Conservation (phyloP, 2,888 invertebrate species). For the Allophyes oxyacanthae region DNA sequence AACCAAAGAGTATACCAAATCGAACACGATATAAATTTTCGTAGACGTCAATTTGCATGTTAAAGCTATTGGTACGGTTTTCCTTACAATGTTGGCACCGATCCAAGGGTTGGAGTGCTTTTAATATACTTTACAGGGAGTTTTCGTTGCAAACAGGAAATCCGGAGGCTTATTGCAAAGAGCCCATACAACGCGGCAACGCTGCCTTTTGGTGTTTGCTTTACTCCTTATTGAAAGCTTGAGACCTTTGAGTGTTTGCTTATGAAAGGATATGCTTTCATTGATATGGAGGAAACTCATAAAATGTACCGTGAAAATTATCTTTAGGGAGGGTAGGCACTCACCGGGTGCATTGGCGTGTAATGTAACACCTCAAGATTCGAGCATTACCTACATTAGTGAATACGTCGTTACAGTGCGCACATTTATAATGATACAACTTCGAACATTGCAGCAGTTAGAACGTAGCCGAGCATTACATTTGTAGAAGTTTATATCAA, state of each 20-base stretch:
- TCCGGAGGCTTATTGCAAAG: conserved; percentile 8
- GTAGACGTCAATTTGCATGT: conserved; percentile 11
- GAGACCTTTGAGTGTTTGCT: conserved; percentile 2
- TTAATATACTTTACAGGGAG: conserved; percentile 20
- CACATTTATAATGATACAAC: too few species aligned
- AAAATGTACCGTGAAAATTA: background rate
- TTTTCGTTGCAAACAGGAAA: conserved; percentile 23
- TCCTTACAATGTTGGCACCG: conserved; percentile 19
- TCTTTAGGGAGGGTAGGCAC: background rate
- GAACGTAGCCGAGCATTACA: too few species aligned
- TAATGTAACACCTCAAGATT: too few species aligned
- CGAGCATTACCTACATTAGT: too few species aligned
- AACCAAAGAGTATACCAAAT: conserved; percentile 1
- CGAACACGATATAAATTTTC: conserved; percentile 6
- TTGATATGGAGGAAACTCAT: background rate
- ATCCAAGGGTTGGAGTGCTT: conserved; percentile 11
- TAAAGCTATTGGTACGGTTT: conserved; percentile 7
- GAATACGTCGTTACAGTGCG: too few species aligned
- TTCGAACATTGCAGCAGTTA: too few species aligned
- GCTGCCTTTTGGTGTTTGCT: conserved; percentile 6
- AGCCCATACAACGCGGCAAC: background rate
- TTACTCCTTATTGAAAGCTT: background rate
- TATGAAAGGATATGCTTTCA: conserved; percentile 6
- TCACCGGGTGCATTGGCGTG: too few species aligned
- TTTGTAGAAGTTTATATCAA: too few species aligned